Evolutionary conservation across 2,797 vertebrate species (phyloP).

Genomic region (Characodon lateralis): DNA sequence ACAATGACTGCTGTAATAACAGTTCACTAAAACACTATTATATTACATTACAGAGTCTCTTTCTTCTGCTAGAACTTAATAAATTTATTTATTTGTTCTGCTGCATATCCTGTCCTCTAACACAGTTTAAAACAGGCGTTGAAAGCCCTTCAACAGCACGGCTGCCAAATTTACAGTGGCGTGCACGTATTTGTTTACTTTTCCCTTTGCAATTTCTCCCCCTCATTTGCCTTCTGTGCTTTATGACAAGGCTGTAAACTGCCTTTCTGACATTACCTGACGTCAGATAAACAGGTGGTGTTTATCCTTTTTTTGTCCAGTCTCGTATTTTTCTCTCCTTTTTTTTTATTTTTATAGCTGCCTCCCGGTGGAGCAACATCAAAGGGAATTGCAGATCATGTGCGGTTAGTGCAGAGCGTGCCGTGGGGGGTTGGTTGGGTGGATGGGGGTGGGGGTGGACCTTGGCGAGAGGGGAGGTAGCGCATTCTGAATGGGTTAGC

Average conservation of each 20-base stretch:
- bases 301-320: conserved; percentile 56
- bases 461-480: conserved; percentile 18
- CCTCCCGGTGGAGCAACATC: conserved; percentile 73
- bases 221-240: conserved; percentile 52
- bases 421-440: conserved; percentile 26
- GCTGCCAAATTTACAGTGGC: conserved; percentile 33
- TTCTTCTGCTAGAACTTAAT: conserved; percentile 10
- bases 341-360: conserved; percentile 37
- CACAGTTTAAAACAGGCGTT: conserved; percentile 36
- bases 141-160: conserved; percentile 45
- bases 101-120: conserved; percentile 26
- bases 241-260: conserved; percentile 65
- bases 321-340: conserved; percentile 12
- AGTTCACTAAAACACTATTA: background rate
- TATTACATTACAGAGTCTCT: background rate
- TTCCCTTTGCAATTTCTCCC: conserved; percentile 46
- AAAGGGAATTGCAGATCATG: conserved; percentile 80
- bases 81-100: background rate
- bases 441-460: conserved; percentile 29
- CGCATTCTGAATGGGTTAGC: conserved; percentile 26
- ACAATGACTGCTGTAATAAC: conserved; percentile 9
- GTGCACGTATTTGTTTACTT: conserved; percentile 52
- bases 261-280: conserved; percentile 53
- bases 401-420: conserved; percentile 62
- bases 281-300: conserved; percentile 79